Percentiles rank a stretch among this genome's conserved stretches.
Evolutionary conservation across 2,888 invertebrate species (phyloP).

Genomic region (Cloeon dipterum): DNA sequence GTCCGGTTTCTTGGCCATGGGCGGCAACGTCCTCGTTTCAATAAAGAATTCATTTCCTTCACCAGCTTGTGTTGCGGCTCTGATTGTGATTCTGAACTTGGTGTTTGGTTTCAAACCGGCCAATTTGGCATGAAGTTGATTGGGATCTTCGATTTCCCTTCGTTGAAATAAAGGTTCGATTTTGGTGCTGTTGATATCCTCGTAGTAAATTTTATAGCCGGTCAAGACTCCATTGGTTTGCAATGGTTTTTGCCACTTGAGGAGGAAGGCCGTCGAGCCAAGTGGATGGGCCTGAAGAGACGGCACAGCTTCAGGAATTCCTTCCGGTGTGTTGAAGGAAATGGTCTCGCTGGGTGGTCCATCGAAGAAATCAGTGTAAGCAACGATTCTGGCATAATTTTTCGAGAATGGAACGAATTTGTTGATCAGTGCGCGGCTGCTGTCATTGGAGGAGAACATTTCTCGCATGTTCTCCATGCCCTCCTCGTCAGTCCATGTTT

Average conservation of each 20-base stretch:
- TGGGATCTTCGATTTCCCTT: conserved; percentile 55
- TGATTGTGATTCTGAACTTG: conserved; percentile 68
- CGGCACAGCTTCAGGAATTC: conserved; percentile 70
- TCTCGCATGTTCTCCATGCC: conserved; percentile 48
- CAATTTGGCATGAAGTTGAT: conserved; percentile 55
- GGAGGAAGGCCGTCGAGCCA: conserved; percentile 67
- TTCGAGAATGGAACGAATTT: conserved; percentile 62
- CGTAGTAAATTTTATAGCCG: conserved; percentile 83
- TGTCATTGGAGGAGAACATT: conserved; percentile 45
- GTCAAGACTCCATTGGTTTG: conserved; percentile 79
- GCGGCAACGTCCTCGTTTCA: conserved; percentile 44
- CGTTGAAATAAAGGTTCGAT: conserved; percentile 40
- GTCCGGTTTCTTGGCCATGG: conserved; percentile 27
- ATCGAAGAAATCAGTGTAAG: conserved; percentile 72
- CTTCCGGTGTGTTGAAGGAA: conserved; percentile 73
- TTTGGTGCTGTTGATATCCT: conserved; percentile 39
- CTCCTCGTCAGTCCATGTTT: conserved; percentile 73
- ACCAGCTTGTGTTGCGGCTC: conserved; percentile 70
- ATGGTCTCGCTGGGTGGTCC: conserved; percentile 74
- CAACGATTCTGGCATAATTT: conserved; percentile 72
- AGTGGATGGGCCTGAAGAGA: conserved; percentile 64
- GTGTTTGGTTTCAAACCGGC: conserved; percentile 64
- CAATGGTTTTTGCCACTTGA: conserved; percentile 82
- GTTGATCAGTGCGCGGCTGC: conserved; percentile 43
- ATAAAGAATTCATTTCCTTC: conserved; percentile 69